phyloP scores from a whole-genome alignment of 2,888 invertebrate genomes.

The Ectemnius lituratus region DNA sequence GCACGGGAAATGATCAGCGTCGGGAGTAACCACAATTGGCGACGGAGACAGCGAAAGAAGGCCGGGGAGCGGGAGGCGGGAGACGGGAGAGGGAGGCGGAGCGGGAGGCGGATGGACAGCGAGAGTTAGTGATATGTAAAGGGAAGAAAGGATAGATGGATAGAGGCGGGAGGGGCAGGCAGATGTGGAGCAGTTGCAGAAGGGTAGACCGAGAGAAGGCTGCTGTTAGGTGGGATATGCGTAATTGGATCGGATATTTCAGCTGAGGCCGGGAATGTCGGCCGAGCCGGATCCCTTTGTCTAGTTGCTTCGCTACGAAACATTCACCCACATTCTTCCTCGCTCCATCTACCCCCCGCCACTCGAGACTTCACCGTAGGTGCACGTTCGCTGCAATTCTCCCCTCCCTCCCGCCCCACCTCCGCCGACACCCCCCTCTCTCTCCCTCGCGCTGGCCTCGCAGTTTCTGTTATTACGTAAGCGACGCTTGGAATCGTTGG shows the following conservation, averaged over 20 bases:
- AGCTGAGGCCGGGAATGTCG: slow-evolving; percentile 50
- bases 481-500: background rate
- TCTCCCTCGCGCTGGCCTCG: background rate
- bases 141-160: background rate
- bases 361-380: background rate
- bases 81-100: too few species aligned
- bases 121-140: background rate
- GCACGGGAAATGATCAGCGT: too few species aligned
- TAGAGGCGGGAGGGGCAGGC: background rate
- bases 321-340: slow-evolving; percentile 49
- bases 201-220: slow-evolving; percentile 3
- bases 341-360: slow-evolving; percentile 10
- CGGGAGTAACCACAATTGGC: too few species aligned
- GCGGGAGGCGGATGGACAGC: too few species aligned
- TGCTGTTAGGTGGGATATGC: slow-evolving; percentile 24
- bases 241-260: slow-evolving; percentile 63
- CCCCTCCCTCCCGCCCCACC: background rate
- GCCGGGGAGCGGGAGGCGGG: too few species aligned
- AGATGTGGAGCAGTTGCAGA: background rate
- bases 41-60: too few species aligned
- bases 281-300: slow-evolving; percentile 53
- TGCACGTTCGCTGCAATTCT: background rate
- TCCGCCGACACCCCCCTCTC: too few species aligned
- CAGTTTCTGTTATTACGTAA: slow-evolving; percentile 30
- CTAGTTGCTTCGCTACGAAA: slow-evolving; percentile 46